Evolutionary conservation across 2,113 vertebrate species (phyloP).

Genomic region (Ammodytes dubius): DNA sequence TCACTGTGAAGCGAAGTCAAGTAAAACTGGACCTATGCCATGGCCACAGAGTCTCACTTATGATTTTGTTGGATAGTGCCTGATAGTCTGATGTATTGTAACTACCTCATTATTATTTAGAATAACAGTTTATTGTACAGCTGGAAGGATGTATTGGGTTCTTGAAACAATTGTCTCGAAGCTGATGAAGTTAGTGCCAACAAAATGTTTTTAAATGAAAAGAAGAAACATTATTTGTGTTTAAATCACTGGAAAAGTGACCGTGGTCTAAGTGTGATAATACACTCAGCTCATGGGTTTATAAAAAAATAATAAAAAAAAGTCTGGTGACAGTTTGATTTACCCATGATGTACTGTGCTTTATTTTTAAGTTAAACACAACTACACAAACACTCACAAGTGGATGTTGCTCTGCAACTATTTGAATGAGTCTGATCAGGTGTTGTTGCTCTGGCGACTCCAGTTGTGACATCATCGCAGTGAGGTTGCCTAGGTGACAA

Average conservation of each 20-base stretch:
- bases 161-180: neutral
- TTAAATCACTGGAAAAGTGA: neutral
- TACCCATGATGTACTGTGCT: neutral
- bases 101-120: neutral
- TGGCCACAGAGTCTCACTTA: neutral
- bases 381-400: slow-evolving; percentile 81
- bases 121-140: neutral
- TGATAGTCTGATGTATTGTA: neutral
- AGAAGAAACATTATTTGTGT: neutral
- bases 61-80: neutral
- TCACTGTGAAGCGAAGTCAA: neutral
- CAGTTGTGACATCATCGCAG: slow-evolving; percentile 86
- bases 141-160: neutral
- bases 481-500: slow-evolving; percentile 84
- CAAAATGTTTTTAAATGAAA: neutral
- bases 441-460: slow-evolving; percentile 90
- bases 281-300: neutral
- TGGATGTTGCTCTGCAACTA: slow-evolving; percentile 87
- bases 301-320: neutral
- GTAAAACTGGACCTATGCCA: neutral
- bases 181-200: neutral
- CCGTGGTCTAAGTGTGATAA: neutral
- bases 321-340: neutral
- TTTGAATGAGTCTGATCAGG: slow-evolving; percentile 89
- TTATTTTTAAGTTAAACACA: neutral